Conservation (phyloP, 1,140 invertebrate species). For the Halesus radiatus region DNA sequence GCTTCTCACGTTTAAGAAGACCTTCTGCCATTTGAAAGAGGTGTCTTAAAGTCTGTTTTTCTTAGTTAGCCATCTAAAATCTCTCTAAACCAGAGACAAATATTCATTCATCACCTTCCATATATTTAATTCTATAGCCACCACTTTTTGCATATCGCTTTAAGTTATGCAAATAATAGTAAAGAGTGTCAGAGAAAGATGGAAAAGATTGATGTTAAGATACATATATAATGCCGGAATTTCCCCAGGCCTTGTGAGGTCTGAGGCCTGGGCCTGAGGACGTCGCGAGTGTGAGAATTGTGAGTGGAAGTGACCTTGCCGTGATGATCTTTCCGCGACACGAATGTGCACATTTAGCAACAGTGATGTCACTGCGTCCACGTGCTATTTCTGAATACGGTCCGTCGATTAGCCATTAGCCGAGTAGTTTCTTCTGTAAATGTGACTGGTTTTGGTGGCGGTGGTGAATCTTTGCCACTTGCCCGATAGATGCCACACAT, state of each 20-base stretch:
- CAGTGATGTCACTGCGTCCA: conserved; percentile 6
- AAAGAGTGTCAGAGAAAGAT: no score
- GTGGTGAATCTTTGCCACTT: neutral
- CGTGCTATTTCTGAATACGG: conserved; percentile 26
- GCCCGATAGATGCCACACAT: neutral
- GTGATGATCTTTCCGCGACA: conserved; percentile 8
- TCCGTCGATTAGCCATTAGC: neutral
- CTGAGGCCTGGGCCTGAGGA: neutral
- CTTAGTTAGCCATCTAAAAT: no score
- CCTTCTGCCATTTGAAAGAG: no score
- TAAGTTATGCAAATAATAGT: no score
- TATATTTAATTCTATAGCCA: no score
- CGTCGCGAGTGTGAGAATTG: no score
- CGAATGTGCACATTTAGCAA: conserved; percentile 23
- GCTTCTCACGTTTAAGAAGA: no score
- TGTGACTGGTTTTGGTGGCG: neutral
- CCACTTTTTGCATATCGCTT: no score
- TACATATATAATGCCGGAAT: neutral
- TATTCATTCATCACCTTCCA: no score
- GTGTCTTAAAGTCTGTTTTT: no score
- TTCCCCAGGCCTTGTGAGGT: neutral
- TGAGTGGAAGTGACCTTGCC: neutral
- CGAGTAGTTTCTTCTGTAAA: neutral
- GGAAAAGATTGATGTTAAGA: no score
- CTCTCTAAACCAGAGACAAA: no score